These are phyloP conservation scores for Sus cebifrons DNA, from an alignment of 2,797 vertebrate genomes.

Conservation along the genomic window DNA sequence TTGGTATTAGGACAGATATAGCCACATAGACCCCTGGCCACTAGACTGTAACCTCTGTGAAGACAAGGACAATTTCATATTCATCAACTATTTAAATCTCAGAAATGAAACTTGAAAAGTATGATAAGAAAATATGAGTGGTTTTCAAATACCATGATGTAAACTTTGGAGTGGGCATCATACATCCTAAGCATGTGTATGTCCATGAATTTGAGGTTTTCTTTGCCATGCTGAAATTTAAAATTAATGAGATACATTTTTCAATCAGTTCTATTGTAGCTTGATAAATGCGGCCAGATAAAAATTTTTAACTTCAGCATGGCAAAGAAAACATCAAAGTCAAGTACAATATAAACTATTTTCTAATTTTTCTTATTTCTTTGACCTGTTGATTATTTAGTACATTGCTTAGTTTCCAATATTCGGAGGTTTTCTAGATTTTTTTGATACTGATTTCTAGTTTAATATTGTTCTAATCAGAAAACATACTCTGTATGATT, in stretches of 20 bases:
- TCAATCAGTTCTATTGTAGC: neutral
- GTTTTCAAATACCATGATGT: neutral
- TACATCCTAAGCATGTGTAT: neutral
- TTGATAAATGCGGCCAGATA: neutral
- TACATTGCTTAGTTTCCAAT: slow-evolving; percentile 15
- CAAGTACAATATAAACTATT: neutral
- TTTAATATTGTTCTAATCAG: slow-evolving; percentile 3
- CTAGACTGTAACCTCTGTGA: neutral
- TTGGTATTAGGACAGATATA: neutral
- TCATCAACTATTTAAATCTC: slow-evolving; percentile 16
- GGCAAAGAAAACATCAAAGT: neutral
- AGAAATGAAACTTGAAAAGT: slow-evolving; percentile 17
- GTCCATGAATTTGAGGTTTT: neutral
- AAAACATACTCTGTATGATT: neutral
- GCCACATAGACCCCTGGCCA: neutral
- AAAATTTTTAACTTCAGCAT: neutral
- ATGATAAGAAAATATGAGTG: neutral
- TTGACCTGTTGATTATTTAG: neutral
- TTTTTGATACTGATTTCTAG: neutral
- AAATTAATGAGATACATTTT: neutral
- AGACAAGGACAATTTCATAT: neutral
- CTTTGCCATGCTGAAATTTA: neutral
- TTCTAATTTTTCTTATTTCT: slow-evolving; percentile 47
- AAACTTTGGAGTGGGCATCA: neutral
- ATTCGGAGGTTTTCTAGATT: slow-evolving; percentile 23